Conservation (phyloP, 2,797 vertebrate species). For the Fratercula arctica region DNA sequence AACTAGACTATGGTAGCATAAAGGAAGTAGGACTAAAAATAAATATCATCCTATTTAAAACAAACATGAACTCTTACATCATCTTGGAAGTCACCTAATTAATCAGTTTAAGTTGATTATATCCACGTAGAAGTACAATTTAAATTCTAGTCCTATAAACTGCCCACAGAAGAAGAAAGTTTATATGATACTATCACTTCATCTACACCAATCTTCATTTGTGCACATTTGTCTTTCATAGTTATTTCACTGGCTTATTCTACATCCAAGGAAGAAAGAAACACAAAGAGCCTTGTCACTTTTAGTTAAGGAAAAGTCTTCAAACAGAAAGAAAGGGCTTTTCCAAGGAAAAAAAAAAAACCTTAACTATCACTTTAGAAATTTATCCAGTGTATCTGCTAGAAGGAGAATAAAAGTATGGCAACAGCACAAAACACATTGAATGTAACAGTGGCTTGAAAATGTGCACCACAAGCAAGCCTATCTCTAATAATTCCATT, state of each 20-base stretch:
- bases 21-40: neutral
- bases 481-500: neutral
- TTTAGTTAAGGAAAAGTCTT: neutral
- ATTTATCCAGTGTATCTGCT: neutral
- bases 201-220: neutral
- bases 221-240: neutral
- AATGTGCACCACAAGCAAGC: neutral
- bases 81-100: neutral
- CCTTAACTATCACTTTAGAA: neutral
- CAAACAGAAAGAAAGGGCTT: neutral
- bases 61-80: neutral
- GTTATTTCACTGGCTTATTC: neutral
- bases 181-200: neutral
- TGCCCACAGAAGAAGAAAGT: neutral
- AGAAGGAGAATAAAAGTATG: neutral
- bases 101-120: neutral
- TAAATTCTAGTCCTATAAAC: neutral
- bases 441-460: neutral
- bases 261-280: neutral
- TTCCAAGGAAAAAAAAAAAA: neutral
- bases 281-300: neutral
- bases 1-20: too few relatives aligned
- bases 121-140: neutral
- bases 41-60: neutral
- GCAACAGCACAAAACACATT: neutral